Base-by-base conservation (phyloP, 2,888 invertebrate genomes). In the Torymus auratus region DNA sequence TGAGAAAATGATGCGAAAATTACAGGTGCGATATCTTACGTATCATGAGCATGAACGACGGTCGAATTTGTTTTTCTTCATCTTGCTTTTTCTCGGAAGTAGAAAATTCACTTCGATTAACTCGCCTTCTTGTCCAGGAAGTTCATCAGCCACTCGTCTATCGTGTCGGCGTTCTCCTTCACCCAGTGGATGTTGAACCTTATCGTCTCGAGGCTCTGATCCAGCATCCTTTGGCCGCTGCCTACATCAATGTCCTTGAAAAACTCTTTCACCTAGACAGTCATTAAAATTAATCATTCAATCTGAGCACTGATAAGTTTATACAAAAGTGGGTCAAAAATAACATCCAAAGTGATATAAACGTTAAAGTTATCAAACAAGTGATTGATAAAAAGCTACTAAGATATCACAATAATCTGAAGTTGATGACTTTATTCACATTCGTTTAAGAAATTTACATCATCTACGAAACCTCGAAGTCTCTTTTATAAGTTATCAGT, bases 131-230 rank as follows among this genome's bases (percentile, higher is more conserved):
- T 81, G 80, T 86, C 86, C 77, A 86, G 88, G 83, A 91, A 90
- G 67, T 89, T 88, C 69, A 86, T 86, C 14, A 94, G 91, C 94
- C 94, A 94, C 69, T 90, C 86, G 78, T 92, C 91, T 52, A 94
- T 91, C 53, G 91, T 89, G 0, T 92, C 91, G 58, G 93, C 93
- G 84, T 94, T 93, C 53, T 91, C 89, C 60, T 92, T 89, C 62
- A 96, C 95, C 96, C 97, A 97, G 82, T 95, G 94, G 1, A 96
- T 94, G 92, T 97, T 97, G 20, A 96, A 92, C 13, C 94, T 94
- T 28, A 96, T 96, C 1, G 94, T 95, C 91, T 97, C 97, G 65
- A 96, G 89, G 14, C 96, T 96, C 84, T 95, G 94, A 52, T 94
- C 92, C 14, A 95, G 93, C 0, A 96, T 95, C 86, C 93, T 82